Evolutionary conservation across 2,113 vertebrate genomes (phyloP), one percentile per base, ranked within the genome.

Genomic region (Leiothrix lutea): DNA sequence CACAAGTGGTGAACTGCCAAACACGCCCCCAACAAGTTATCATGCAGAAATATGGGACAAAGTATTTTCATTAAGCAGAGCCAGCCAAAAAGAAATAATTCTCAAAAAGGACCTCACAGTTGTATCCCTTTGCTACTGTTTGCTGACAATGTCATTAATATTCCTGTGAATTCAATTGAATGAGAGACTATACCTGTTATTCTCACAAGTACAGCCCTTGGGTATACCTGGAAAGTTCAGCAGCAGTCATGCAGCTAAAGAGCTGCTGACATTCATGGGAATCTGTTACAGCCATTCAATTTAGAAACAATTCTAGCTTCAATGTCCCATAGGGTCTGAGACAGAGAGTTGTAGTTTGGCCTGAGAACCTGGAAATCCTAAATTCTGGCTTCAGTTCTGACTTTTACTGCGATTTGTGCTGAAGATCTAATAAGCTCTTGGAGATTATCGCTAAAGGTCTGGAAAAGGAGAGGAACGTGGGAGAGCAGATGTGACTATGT

Each of bases 261-360:
- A 96, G 92, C 85, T 96, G 94, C 92, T 96, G 92, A 96, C 92
- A 96, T 94, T 96, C 92, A 86, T 69, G 72, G 69, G 85, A 94
- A 94, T 92, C 85, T 96, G 88, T 78, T 95, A 93, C 74, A 95
- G 79, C 44, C 84, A 93, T 94, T 93, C 95, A 73, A 74, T 93
- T 86, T 71, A 93, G 92, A 93, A 94, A 88, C 92, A 86, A 71
- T 88, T 93, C 79, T 48, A 74, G 56, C 51, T 73, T 73, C 56
- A 56, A 5, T 2, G 4, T 74, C 90, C 62, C 79, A 29, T 57
- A 80, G 24, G 64, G 64, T 44, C 81, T 67, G 51, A 92, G 73
- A 61, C 72, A 75, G 35, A 81, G 44, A 75, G 62, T 5, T 74
- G 28, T 38, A 80, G 58, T 26, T 80, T 80, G 74, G 60, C 74